Evolutionary conservation across 1,140 invertebrate species (phyloP).

Genomic region (Matsumurasca onukii): DNA sequence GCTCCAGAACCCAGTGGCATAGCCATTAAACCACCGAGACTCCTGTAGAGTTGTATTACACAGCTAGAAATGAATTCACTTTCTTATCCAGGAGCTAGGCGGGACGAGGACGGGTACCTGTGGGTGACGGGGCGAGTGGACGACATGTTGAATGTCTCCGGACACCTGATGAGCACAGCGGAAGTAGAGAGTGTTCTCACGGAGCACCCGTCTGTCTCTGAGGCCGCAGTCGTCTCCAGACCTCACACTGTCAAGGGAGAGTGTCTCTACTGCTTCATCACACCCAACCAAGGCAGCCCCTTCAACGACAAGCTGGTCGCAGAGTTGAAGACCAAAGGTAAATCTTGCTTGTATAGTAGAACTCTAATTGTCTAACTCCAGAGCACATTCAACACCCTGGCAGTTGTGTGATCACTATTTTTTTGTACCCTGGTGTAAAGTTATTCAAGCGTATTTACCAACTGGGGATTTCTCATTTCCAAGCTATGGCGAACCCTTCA

Average conservation of each 20-base stretch:
- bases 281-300: constrained; percentile 71
- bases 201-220: constrained; percentile 79
- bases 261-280: constrained; percentile 95
- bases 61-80: too few relatives aligned
- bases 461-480: too few relatives aligned
- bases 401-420: neutral
- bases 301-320: constrained; percentile 70
- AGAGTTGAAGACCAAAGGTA: constrained; percentile 75
- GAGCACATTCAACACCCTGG: too few relatives aligned
- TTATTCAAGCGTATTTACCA: too few relatives aligned
- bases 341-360: too few relatives aligned
- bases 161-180: constrained; percentile 95
- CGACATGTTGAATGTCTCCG: constrained; percentile 98
- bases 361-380: too few relatives aligned
- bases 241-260: constrained; percentile 94
- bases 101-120: constrained; percentile 92
- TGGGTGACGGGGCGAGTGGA: constrained; percentile 98
- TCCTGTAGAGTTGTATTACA: too few relatives aligned
- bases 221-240: constrained; percentile 93
- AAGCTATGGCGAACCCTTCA: too few relatives aligned
- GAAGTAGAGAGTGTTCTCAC: constrained; percentile 92
- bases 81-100: constrained; percentile 75
- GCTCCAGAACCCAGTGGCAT: too few relatives aligned
- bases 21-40: too few relatives aligned
- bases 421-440: neutral